Conservation (phyloP, 2,888 invertebrate species). For the Synergus gifuensis region DNA sequence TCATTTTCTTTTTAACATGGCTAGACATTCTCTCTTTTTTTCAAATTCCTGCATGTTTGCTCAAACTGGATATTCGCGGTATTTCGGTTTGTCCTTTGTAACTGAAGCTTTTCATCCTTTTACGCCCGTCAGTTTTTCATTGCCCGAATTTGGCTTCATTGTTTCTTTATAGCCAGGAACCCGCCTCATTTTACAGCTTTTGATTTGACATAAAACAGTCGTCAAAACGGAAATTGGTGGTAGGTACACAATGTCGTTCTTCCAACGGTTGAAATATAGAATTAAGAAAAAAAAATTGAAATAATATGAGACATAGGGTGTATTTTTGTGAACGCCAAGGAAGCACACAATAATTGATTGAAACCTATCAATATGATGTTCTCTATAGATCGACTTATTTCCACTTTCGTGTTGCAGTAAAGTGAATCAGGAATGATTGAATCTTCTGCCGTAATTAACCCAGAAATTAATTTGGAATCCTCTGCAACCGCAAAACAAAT, state of each 20-base stretch:
- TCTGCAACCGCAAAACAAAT: background rate
- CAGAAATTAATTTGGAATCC: constrained; percentile 1
- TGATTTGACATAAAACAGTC: constrained; percentile 62
- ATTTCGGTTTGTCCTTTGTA: constrained; percentile 70
- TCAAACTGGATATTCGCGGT: constrained; percentile 66
- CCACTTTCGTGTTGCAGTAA: background rate
- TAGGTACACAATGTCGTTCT: no score
- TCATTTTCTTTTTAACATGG: constrained; percentile 21
- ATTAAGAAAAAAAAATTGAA: no score
- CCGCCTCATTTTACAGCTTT: constrained; percentile 66
- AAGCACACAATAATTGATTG: no score
- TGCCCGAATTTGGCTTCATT: constrained; percentile 74
- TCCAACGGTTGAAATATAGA: background rate
- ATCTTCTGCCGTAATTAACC: background rate
- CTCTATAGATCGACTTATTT: background rate
- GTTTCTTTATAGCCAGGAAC: constrained; percentile 61
- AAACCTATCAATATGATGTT: background rate
- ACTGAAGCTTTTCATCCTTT: constrained; percentile 68
- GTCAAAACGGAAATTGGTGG: no score
- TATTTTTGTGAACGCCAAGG: no score
- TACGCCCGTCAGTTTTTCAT: constrained; percentile 68
- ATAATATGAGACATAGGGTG: no score
- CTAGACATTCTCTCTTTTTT: background rate
- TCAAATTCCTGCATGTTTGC: constrained; percentile 57
- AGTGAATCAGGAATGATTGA: background rate